Evolutionary conservation across 1,140 invertebrate species (phyloP), one percentile per base, ranked within the genome.

Genomic region (Melitaea cinxia): DNA sequence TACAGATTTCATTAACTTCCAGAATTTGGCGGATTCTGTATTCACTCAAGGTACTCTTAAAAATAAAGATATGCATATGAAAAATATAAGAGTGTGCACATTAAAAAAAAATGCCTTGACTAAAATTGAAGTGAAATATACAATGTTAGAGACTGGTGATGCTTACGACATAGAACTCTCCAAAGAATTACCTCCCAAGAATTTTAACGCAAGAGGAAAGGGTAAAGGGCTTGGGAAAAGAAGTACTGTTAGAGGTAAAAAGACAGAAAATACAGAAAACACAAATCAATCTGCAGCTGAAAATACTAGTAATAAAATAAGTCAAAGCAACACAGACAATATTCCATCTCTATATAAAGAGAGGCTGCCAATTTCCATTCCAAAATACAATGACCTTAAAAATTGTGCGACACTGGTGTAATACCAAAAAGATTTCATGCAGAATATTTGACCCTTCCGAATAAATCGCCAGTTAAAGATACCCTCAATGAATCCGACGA

Each of bases 401-500:
- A 37, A 37, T 37, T 37, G 15, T 37, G 35, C 15, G 15, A 12
- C 15, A 37, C 35, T 37, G 35, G 35, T 14, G 15, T 37, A 37
- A 37, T 37, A 37, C 35, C 35, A 37, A 37, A 37, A 37, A 37
- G 35, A 14, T 37, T 37, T 37, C 35, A 37, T 37, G 15, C n/a
- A 14, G 4, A 37, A 37, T 37, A 37, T 14, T 37, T 37, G 35
- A 14, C 30, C 4, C n/a, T 37, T 14, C 35, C 35, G 30, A 35
- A 35, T 35, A 35, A 35, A 35, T 7, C 12, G 30, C 4, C 4
- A 35, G 30, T 3, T 4, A 35, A 35, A 4, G 30, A 35, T 35
- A 35, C 30, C 30, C 30, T 35, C 30, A 35, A 35, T 35, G 30
- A 35, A 7, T 7, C 30, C 12, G 30, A 35, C 12, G 30, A 35